Base-by-base conservation (phyloP, 2,797 vertebrate genomes). In the Chelonia mydas region DNA sequence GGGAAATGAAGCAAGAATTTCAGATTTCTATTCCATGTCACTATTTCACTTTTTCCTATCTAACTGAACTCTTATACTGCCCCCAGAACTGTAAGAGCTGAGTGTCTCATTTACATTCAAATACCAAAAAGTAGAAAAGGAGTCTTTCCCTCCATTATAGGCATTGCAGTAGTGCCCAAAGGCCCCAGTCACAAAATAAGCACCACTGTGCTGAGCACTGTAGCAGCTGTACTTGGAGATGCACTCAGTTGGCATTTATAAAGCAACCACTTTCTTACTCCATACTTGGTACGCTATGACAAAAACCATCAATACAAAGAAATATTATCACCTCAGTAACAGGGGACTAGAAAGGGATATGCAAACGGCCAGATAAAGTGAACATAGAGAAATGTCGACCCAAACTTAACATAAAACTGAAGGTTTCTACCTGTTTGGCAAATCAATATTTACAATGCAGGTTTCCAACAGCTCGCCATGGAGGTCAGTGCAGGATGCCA, bases 401-500 rank as follows among this genome's bases (percentile, higher is more conserved):
- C 5, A 87, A n/a, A 59, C 3, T 27, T 0, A 41, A n/a, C 1
- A 16, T 28, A 33, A 83, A 82, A 53, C 50, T 8, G 23, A 47
- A 90, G 72, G 93, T 50, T 90, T 87, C 88, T 97, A 99, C 99
- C 99, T 99, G 99, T 99, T 99, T 81, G 99, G 99, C 90, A 99
- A 98, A 92, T 99, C 99, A 3, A 99, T 99, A 96, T 99, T 99
- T 96, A 99, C 99, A 59, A 99, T 98, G 97, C 99, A 99, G 83
- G 99, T 99, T 96, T 99, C 99, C 95, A 99, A 47, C 59, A 99
- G 97, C 94, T 99, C 99, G 79, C 99, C 99, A 3, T 99, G 99
- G 97, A 99, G 99, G 97, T 99, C 99, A 0, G 99, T 99, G 97
- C 99, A 99, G 96, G 99, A 99, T 31, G 99, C 99, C 97, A 99